A percentile compares a stretch with the other conserved stretches of the same genome.
Evolutionary conservation across 92 coral and sea anemone genomes (phyloP).

Genomic region (Phenganax stokvisi): DNA sequence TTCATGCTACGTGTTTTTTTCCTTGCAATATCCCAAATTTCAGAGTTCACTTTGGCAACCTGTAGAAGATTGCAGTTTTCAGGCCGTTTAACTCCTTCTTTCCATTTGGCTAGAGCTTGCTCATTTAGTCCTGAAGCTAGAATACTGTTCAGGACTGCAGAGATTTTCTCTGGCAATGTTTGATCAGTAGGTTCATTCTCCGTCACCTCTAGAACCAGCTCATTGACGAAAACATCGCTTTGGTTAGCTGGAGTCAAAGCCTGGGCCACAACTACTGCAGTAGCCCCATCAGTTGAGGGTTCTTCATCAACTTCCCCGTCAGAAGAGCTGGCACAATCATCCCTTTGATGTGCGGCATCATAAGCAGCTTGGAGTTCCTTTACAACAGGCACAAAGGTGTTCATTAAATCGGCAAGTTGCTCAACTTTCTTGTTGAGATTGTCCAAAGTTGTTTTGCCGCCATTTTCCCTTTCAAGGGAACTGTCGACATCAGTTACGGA

Average conservation of each 20-base stretch:
- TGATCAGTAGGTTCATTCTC: slow-evolving; percentile 47
- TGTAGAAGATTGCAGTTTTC: slow-evolving; percentile 45
- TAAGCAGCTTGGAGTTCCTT: slow-evolving; percentile 40
- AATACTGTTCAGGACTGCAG: slow-evolving; percentile 42
- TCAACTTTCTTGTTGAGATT: not conserved
- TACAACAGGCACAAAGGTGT: slow-evolving; percentile 38
- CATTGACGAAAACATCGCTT: slow-evolving; percentile 20
- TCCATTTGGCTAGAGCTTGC: slow-evolving; percentile 29
- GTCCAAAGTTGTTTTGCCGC: not conserved
- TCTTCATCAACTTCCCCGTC: slow-evolving; percentile 14
- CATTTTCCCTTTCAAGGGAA: not conserved
- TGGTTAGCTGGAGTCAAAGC: not conserved
- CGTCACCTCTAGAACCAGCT: slow-evolving; percentile 49
- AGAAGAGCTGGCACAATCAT: not conserved
- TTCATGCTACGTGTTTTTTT: slow-evolving; percentile 44
- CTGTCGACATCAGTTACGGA: too few relatives aligned
- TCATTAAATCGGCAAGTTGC: slow-evolving; percentile 24
- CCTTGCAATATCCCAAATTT: slow-evolving; percentile 56
- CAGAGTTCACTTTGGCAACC: slow-evolving; percentile 40
- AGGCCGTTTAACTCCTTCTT: slow-evolving; percentile 44
- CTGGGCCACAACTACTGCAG: not conserved
- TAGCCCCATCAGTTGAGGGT: not conserved
- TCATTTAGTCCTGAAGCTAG: slow-evolving; percentile 52
- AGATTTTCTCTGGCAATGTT: slow-evolving; percentile 48
- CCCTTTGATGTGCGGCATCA: slow-evolving; percentile 25